These are phyloP conservation scores for Oxyruncus cristatus DNA, from an alignment of 2,113 vertebrate genomes.

Conservation along the genomic window DNA sequence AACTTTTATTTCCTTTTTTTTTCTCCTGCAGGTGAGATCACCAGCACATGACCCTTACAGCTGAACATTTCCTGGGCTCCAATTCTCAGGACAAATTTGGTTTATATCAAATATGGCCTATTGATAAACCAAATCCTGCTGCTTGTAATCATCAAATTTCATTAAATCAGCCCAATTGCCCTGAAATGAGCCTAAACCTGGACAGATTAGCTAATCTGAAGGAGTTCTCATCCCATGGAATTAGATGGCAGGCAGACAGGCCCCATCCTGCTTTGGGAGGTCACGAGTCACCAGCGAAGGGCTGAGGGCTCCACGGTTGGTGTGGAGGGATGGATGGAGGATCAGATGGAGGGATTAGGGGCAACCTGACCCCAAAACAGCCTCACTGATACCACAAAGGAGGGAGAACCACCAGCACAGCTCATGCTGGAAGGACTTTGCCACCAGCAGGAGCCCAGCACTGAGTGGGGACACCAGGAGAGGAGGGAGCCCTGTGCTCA, in stretches of 20 bases:
- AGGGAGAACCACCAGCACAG: rapidly evolving
- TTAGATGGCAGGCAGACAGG: background rate
- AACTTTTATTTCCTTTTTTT: background rate
- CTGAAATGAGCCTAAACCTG: background rate
- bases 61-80: background rate
- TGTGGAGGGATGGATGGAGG: background rate
- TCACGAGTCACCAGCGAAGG: rapidly evolving
- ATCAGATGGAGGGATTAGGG: background rate
- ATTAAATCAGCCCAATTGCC: background rate
- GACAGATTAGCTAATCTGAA: background rate
- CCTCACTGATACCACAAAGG: rapidly evolving
- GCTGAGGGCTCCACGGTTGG: rapidly evolving
- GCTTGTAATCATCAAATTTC: background rate
- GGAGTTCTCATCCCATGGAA: rapidly evolving
- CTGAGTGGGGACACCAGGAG: rapidly evolving
- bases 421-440: rapidly evolving
- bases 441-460: rapidly evolving
- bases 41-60: rapidly evolving
- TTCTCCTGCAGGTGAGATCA: background rate
- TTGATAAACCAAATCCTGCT: background rate
- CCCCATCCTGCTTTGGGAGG: rapidly evolving
- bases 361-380: background rate
- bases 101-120: background rate
- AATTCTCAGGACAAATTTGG: background rate
- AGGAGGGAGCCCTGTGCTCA: background rate